phyloP scores from a whole-genome alignment of 2,113 vertebrate genomes.

The Hippocampus barbouri region DNA sequence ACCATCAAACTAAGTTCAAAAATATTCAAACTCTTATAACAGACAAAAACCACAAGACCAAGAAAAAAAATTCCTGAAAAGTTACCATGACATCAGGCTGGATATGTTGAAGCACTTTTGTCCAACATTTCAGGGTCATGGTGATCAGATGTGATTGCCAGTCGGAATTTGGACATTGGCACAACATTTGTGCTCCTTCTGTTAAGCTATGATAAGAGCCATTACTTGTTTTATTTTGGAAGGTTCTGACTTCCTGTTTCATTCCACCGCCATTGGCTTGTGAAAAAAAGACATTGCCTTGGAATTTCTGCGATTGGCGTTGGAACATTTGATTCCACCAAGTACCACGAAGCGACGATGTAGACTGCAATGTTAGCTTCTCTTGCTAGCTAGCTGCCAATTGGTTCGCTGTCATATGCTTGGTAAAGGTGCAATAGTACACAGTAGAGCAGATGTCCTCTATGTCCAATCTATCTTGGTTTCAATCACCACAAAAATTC shows the following conservation, averaged over 20 bases:
- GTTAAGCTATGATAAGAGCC: not conserved
- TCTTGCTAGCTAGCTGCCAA: too few species aligned
- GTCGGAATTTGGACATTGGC: not conserved
- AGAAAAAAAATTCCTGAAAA: not conserved
- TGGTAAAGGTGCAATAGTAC: too few species aligned
- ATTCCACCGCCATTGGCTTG: not conserved
- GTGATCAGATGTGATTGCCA: not conserved
- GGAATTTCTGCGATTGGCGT: too few species aligned
- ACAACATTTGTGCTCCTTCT: not conserved
- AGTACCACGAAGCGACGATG: too few species aligned
- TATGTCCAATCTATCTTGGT: too few species aligned
- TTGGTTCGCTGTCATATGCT: too few species aligned
- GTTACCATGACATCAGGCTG: not conserved
- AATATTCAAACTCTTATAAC: not conserved
- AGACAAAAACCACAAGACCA: not conserved
- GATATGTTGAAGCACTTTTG: not conserved
- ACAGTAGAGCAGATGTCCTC: too few species aligned
- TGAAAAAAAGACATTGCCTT: not conserved
- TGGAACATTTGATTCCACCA: too few species aligned
- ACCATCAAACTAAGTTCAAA: slow-evolving; percentile 4
- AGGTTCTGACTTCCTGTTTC: not conserved
- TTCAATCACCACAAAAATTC: too few species aligned
- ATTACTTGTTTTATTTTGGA: not conserved
- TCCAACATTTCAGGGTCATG: not conserved
- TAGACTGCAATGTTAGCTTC: too few species aligned